phyloP scores from a whole-genome alignment of 2,113 vertebrate species.

The Etheostoma cragini region DNA sequence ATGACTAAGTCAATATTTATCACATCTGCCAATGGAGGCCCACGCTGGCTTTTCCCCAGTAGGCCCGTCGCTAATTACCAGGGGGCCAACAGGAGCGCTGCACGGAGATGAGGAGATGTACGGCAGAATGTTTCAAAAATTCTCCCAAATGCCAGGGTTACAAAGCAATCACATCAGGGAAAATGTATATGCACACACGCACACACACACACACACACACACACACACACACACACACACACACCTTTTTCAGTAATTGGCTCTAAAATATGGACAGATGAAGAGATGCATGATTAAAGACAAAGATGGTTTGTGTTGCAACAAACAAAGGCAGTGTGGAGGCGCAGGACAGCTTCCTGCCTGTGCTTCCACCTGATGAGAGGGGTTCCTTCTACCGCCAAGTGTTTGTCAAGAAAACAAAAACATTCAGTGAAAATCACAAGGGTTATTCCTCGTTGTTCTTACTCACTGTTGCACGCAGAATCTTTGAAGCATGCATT shows the following conservation, averaged over 20 bases:
- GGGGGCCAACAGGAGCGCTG: conserved; percentile 63
- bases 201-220: conserved; percentile 35
- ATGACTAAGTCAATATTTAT: conserved; percentile 82
- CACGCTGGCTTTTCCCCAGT: conserved; percentile 60
- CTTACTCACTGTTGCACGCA: background rate
- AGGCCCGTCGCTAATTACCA: conserved; percentile 78
- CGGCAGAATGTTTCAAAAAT: conserved; percentile 57
- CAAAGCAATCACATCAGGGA: conserved; percentile 64
- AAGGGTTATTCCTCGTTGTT: background rate
- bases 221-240: conserved; percentile 35
- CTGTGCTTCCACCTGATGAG: conserved; percentile 12
- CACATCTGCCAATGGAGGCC: conserved; percentile 62
- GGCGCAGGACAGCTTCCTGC: conserved; percentile 5
- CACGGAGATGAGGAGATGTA: conserved; percentile 63
- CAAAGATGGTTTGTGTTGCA: background rate
- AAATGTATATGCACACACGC: conserved; percentile 29
- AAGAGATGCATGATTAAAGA: conserved; percentile 65
- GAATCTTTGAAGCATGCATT: conserved; percentile 10
- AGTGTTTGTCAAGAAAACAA: conserved; percentile 5
- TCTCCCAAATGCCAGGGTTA: conserved; percentile 59
- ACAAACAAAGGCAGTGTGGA: background rate
- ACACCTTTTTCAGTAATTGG: conserved; percentile 57
- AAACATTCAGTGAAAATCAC: background rate
- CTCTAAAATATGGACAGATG: conserved; percentile 43
- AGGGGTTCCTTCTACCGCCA: conserved; percentile 5